Conservation (phyloP, 2,888 invertebrate species). For the Paralinhomoeus sp. region DNA sequence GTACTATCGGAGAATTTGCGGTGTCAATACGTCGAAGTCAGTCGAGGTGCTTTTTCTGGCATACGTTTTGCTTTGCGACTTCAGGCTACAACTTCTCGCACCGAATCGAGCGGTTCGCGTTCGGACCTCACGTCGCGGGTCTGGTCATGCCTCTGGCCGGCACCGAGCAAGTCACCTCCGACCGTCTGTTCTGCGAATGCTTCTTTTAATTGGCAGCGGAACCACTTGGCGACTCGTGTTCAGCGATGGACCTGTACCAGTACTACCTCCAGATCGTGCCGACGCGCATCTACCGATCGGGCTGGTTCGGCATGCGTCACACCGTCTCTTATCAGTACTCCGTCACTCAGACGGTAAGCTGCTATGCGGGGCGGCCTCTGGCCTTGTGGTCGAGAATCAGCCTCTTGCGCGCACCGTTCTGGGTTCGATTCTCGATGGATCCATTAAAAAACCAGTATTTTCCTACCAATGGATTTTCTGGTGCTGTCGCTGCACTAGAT, state of each 20-base stretch:
- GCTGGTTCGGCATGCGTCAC: slow-evolving; percentile 12
- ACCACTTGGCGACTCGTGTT: slow-evolving; percentile 14
- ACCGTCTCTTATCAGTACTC: slow-evolving; percentile 60
- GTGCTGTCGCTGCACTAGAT: too few relatives aligned
- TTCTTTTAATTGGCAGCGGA: not conserved
- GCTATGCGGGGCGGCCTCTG: too few relatives aligned
- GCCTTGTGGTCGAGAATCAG: too few relatives aligned
- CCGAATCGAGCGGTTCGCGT: slow-evolving; percentile 74
- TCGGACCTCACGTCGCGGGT: slow-evolving; percentile 53
- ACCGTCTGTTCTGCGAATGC: slow-evolving; percentile 29
- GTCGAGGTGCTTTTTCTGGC: not conserved
- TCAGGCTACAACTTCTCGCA: slow-evolving; percentile 77
- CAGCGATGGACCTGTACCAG: slow-evolving; percentile 56
- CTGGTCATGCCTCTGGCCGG: slow-evolving; percentile 84
- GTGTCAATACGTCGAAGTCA: too few relatives aligned
- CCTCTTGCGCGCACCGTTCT: too few relatives aligned
- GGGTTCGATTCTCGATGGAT: too few relatives aligned
- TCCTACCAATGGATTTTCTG: too few relatives aligned
- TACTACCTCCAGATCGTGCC: slow-evolving; percentile 90
- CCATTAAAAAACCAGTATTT: too few relatives aligned
- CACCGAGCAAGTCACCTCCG: slow-evolving; percentile 54
- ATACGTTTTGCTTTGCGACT: not conserved
- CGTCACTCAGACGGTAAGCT: slow-evolving; percentile 47
- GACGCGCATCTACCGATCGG: slow-evolving; percentile 45
- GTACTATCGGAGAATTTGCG: too few relatives aligned